phyloP scores from a whole-genome alignment of 2,113 vertebrate genomes.

The Antechinus stuartii region DNA sequence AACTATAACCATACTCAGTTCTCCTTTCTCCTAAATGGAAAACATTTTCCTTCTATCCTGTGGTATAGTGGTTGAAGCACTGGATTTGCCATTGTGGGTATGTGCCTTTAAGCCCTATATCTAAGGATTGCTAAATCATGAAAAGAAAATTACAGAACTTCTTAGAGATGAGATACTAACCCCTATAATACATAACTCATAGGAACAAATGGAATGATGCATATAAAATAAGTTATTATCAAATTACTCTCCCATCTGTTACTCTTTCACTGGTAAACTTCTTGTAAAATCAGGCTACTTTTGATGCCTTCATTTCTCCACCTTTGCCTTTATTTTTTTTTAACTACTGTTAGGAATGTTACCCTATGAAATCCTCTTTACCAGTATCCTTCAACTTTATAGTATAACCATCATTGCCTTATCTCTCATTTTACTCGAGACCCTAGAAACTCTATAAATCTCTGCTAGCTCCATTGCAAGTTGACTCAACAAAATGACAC shows the following conservation, averaged over 20 bases:
- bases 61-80: background rate
- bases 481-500: background rate
- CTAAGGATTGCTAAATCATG: background rate
- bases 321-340: background rate
- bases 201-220: background rate
- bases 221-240: background rate
- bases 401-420: background rate
- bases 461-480: background rate
- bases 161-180: background rate
- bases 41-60: background rate
- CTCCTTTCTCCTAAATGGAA: background rate
- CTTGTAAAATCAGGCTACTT: background rate
- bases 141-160: background rate
- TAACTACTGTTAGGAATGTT: background rate
- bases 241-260: background rate
- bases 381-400: background rate
- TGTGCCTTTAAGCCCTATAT: background rate
- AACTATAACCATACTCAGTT: background rate
- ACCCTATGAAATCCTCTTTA: background rate
- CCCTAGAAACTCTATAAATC: background rate
- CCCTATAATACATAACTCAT: background rate
- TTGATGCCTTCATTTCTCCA: background rate
- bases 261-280: background rate
- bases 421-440: background rate
- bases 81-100: background rate